Evolutionary conservation across 1,140 invertebrate genomes (phyloP), one percentile per base, ranked within the genome.

Genomic region (Macrobrachium nipponense): DNA sequence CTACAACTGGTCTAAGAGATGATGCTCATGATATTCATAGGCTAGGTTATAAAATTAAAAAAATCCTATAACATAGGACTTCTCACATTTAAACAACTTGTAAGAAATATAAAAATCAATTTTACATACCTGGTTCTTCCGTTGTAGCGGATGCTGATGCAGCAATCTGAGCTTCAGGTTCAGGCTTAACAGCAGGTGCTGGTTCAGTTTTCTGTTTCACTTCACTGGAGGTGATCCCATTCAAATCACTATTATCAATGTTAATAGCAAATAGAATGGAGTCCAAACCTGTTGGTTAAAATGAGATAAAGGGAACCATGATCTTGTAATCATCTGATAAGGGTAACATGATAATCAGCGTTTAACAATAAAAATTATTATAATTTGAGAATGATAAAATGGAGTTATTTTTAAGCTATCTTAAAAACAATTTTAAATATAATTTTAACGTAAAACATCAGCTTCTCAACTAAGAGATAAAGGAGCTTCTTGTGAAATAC

Each of bases 201-300:
- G 66, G 44, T 43, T 79, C 73, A 27, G 70, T 51, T 51, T 60
- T 82, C 75, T 79, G 59, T 68, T 36, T 78, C 27, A 66, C 80
- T 66, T 86, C 62, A 73, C 58, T 73, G 27, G 75, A 36, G 23
- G 70, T 62, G 4, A 36, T 43, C 36, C 93, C 92, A 92, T 97
- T 96, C 64, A 98, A 92, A 90, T 96, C 95, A 80, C 94, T 91
- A 92, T 96, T 96, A 91, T 98, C 96, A 89, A 97, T 96, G 89
- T 94, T 96, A 90, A 98, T 95, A 43, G 97, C 97, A 93, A 98
- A 98, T 88, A 98, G 93, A 90, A 98, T 95, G 62, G 96, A 95
- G 87, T 94, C 94, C 90, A 98, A 92, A 85, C 96, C 96, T 96
- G 86, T 23, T 89, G n/a, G 92, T 36, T 36, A 36, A 36, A 92